Percentiles rank a stretch among this genome's conserved stretches.
phyloP scores from a whole-genome alignment of 2,888 invertebrate genomes.

The Acleris holmiana region DNA sequence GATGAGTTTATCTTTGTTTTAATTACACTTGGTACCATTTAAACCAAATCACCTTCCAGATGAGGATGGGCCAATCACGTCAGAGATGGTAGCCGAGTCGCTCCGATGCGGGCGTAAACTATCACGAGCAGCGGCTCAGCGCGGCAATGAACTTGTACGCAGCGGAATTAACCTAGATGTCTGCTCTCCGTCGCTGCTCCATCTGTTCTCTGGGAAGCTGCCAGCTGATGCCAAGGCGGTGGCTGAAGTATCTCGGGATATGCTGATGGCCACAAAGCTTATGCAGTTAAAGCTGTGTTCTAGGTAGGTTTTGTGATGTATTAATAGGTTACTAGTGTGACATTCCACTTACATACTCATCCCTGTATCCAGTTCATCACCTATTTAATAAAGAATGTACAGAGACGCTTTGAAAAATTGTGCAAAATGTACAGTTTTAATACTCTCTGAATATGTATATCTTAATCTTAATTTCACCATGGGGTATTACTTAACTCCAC shows the following conservation, averaged over 20 bases:
- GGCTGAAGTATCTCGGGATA: constrained; percentile 67
- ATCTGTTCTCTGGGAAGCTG: constrained; percentile 67
- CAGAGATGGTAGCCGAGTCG: constrained; percentile 82
- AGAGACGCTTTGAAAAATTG: no score
- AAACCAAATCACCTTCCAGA: constrained; percentile 45
- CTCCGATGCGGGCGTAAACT: constrained; percentile 68
- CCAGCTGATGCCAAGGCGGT: constrained; percentile 64
- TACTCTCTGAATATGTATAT: no score
- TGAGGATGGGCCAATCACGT: constrained; percentile 80
- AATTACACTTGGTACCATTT: no score
- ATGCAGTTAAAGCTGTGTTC: constrained; percentile 71
- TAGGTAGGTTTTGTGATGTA: constrained; percentile 49
- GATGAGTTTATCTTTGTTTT: no score
- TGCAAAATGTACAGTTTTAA: no score
- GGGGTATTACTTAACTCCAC: no score
- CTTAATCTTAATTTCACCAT: no score
- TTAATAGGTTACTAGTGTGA: no score
- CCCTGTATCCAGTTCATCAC: no score
- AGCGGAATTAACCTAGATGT: constrained; percentile 65
- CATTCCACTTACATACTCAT: no score
- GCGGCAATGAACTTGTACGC: constrained; percentile 65
- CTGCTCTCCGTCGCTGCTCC: constrained; percentile 64
- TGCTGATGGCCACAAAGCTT: constrained; percentile 71
- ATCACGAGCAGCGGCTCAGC: constrained; percentile 58
- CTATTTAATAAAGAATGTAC: no score